Evolutionary conservation across 1,140 invertebrate genomes (phyloP).

Genomic region (Nebria ingens): DNA sequence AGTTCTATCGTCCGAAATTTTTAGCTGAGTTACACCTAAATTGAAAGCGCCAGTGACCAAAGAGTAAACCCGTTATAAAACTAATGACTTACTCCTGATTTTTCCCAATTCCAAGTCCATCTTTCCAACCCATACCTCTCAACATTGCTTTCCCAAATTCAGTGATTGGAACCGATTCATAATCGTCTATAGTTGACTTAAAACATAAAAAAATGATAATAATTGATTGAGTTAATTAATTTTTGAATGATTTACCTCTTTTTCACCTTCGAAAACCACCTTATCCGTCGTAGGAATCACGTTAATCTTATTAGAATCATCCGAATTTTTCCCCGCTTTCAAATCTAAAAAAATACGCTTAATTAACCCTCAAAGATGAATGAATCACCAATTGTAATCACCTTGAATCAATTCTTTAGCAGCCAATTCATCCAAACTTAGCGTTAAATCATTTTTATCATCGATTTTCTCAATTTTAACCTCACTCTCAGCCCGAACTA

Average conservation of each 20-base stretch:
- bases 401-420: slow-evolving; percentile 33
- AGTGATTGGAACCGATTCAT: slow-evolving; percentile 78
- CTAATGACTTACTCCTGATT: slow-evolving; percentile 37
- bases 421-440: slow-evolving; percentile 44
- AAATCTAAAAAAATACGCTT: too few relatives aligned
- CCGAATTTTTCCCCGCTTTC: slow-evolving; percentile 26
- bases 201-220: slow-evolving; percentile 14
- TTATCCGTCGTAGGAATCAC: slow-evolving; percentile 40
- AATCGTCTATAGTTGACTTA: slow-evolving; percentile 70
- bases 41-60: not conserved
- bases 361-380: too few relatives aligned
- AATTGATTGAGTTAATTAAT: slow-evolving; percentile 11
- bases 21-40: too few relatives aligned
- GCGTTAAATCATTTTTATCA: slow-evolving; percentile 26
- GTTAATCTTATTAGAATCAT: slow-evolving; percentile 29
- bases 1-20: too few relatives aligned
- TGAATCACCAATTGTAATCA: slow-evolving; percentile 30
- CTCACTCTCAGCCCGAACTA: slow-evolving; percentile 18
- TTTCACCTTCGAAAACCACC: slow-evolving; percentile 41
- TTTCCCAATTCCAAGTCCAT: slow-evolving; percentile 57
- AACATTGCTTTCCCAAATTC: slow-evolving; percentile 87
- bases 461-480: slow-evolving; percentile 22
- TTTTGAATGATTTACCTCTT: slow-evolving; percentile 44
- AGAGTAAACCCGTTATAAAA: not conserved
- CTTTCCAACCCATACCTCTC: slow-evolving; percentile 89